A percentile compares a stretch with the other conserved stretches of the same genome.
Conservation (phyloP, 2,113 vertebrate species). For the Larimichthys crocea region DNA sequence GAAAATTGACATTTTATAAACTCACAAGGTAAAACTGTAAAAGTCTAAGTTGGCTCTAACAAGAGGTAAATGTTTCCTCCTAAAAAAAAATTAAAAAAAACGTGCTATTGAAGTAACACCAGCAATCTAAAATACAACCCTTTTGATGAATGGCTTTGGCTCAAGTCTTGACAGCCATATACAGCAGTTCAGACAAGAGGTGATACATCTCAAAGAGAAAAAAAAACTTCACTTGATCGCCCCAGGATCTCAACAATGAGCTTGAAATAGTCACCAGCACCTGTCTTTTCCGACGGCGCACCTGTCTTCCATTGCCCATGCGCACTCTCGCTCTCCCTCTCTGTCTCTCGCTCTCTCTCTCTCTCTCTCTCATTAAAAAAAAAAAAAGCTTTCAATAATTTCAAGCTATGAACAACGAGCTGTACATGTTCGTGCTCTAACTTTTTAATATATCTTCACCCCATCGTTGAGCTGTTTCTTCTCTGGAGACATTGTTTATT, state of each 20-base stretch:
- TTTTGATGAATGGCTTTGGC: constrained; percentile 49
- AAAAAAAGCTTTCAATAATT: constrained; percentile 46
- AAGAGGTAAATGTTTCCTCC: background rate
- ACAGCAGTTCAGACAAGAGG: constrained; percentile 52
- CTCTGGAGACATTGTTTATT: background rate
- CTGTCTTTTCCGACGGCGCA: constrained; percentile 90
- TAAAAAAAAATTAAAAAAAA: background rate
- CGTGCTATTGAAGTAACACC: background rate
- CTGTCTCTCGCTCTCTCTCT: background rate
- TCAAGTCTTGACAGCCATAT: constrained; percentile 48
- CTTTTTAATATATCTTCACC: background rate
- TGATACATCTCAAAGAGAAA: constrained; percentile 52
- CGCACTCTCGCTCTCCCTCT: constrained; percentile 58
- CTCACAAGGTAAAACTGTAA: background rate
- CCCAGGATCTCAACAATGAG: constrained; percentile 75
- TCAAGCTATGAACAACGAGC: constrained; percentile 39
- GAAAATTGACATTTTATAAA: constrained; percentile 3
- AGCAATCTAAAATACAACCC: constrained; percentile 31
- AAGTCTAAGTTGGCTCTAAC: background rate
- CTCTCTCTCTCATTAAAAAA: background rate
- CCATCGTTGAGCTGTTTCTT: background rate
- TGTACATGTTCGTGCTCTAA: background rate
- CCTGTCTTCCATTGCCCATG: constrained; percentile 88
- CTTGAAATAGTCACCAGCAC: constrained; percentile 86
- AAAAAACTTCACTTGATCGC: constrained; percentile 59